Percentiles rank a stretch among this genome's conserved stretches.
These are phyloP conservation scores for Mechanitis mazaeus DNA, from an alignment of 2,888 invertebrate species.

Conservation along the genomic window DNA sequence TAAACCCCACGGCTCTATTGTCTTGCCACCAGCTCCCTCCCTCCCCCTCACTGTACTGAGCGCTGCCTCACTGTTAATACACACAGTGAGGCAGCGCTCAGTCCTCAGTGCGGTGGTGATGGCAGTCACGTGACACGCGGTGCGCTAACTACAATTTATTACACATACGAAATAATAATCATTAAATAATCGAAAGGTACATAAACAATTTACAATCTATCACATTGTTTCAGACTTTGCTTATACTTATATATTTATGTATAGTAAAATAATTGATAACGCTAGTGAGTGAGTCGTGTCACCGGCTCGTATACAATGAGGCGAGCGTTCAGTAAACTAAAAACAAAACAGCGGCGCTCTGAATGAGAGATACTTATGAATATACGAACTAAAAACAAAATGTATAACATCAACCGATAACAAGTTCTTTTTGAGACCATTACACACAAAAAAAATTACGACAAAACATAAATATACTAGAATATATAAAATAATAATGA, in stretches of 20 bases:
- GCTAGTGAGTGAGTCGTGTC: slow-evolving; percentile 34
- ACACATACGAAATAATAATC: slow-evolving; percentile 33
- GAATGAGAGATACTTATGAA: slow-evolving; percentile 7
- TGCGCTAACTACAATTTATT: slow-evolving; percentile 25
- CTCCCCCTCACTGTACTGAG: too few relatives aligned
- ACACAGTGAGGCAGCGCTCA: too few relatives aligned
- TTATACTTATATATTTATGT: slow-evolving; percentile 42
- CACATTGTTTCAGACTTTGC: slow-evolving; percentile 60
- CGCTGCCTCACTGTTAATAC: too few relatives aligned
- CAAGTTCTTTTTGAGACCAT: background rate
- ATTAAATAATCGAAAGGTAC: slow-evolving; percentile 39
- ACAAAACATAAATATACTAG: slow-evolving; percentile 11
- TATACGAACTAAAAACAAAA: slow-evolving; percentile 10
- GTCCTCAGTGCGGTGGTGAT: too few relatives aligned
- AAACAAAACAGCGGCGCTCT: slow-evolving; percentile 6
- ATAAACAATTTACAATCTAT: slow-evolving; percentile 53
- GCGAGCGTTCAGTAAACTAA: slow-evolving; percentile 5
- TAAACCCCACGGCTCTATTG: background rate
- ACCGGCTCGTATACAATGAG: slow-evolving; percentile 10
- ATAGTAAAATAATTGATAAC: slow-evolving; percentile 36
- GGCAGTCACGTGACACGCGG: background rate
- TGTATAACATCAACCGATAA: slow-evolving; percentile 9
- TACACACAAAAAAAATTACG: background rate
- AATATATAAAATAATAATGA: slow-evolving; percentile 7
- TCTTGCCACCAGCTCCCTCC: background rate